Conservation (phyloP, 2,797 vertebrate genomes). For the Neoniphon sammara region DNA sequence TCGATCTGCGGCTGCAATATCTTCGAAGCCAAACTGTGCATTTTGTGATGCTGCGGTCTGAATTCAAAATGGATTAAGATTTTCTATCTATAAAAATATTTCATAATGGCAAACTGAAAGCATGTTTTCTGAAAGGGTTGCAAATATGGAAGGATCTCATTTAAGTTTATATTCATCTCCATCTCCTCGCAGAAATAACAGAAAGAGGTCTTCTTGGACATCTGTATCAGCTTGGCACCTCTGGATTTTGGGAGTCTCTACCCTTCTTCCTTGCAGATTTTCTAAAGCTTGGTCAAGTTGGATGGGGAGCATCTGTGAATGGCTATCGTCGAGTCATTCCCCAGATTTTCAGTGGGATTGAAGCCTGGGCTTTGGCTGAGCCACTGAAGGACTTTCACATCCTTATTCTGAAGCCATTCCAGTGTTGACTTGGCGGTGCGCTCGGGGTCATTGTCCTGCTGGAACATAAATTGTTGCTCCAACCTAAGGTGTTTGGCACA, state of each 20-base stretch:
- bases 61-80: too few relatives aligned
- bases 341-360: not conserved
- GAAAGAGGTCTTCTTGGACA: not conserved
- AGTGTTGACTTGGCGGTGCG: constrained; percentile 23
- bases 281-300: too few relatives aligned
- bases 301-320: too few relatives aligned
- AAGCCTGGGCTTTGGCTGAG: not conserved
- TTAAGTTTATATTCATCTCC: too few relatives aligned
- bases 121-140: too few relatives aligned
- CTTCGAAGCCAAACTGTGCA: not conserved
- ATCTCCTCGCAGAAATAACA: not conserved
- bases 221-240: not conserved
- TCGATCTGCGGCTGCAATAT: not conserved
- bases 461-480: constrained; percentile 19
- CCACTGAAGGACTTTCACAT: constrained; percentile 7
- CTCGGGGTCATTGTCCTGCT: not conserved
- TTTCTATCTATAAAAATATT: too few relatives aligned
- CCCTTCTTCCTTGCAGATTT: not conserved
- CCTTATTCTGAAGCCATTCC: constrained; percentile 18
- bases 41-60: too few relatives aligned
- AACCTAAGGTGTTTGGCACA: constrained; percentile 24
- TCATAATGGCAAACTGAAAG: too few relatives aligned
- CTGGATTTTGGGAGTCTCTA: not conserved
- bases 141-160: too few relatives aligned
- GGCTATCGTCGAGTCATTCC: too few relatives aligned